A percentile compares a stretch with the other conserved stretches of the same genome.
Conservation (phyloP, 2,888 invertebrate species). For the Idaea biselata region DNA sequence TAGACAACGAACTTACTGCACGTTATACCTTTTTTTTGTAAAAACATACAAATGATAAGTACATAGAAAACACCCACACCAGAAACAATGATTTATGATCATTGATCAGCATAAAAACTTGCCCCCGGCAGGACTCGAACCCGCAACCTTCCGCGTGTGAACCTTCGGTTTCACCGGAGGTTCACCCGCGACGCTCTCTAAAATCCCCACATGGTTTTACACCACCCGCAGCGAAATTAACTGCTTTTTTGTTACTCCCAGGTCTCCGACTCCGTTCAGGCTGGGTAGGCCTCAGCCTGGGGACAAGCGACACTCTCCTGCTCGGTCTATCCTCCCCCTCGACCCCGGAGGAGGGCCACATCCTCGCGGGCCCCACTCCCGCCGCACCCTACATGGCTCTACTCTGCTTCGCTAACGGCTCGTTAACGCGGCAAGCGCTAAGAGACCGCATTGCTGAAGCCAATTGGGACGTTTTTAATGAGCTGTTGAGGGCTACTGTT, state of each 20-base stretch:
- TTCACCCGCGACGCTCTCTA: too few relatives aligned
- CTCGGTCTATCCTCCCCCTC: slow-evolving; percentile 86
- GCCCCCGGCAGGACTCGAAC: too few relatives aligned
- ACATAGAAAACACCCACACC: too few relatives aligned
- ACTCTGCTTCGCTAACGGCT: slow-evolving; percentile 96
- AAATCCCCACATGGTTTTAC: too few relatives aligned
- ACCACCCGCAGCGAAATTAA: too few relatives aligned
- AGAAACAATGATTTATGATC: too few relatives aligned
- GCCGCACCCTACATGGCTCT: slow-evolving; percentile 91
- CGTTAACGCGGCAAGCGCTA: slow-evolving; percentile 92
- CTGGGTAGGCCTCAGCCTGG: slow-evolving; percentile 93
- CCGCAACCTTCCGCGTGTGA: too few relatives aligned
- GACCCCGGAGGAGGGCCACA: slow-evolving; percentile 88
- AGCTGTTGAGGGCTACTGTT: slow-evolving; percentile 89
- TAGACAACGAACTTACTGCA: too few relatives aligned
- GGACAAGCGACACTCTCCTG: slow-evolving; percentile 96
- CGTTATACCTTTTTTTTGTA: too few relatives aligned
- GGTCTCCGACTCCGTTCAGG: slow-evolving; percentile 89
- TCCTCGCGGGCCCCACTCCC: slow-evolving; percentile 92
- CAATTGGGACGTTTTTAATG: slow-evolving; percentile 92
- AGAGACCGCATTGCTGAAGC: slow-evolving; percentile 86
- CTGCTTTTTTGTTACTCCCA: slow-evolving; percentile 28
- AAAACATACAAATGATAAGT: too few relatives aligned
- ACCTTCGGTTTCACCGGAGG: too few relatives aligned
- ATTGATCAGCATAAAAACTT: too few relatives aligned